phyloP scores from a whole-genome alignment of 2,113 vertebrate genomes.

The Catharus fuscescens region DNA sequence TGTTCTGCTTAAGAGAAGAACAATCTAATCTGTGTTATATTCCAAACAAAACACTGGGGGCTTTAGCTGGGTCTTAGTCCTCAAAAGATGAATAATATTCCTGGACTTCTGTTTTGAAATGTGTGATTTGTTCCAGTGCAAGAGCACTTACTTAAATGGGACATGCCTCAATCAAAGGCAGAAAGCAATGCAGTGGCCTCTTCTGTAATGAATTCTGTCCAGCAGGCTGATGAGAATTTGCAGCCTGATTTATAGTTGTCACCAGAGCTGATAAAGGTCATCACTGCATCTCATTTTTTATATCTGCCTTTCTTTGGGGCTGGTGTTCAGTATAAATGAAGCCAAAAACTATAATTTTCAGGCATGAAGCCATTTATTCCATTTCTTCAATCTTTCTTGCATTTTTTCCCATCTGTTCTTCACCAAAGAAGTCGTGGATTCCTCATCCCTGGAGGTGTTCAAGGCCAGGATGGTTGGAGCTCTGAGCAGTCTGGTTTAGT shows the following conservation, averaged over 20 bases:
- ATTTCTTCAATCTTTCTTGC: background rate
- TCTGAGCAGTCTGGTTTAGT: background rate
- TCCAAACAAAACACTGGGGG: slow-evolving; percentile 17
- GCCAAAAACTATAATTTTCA: slow-evolving; percentile 30
- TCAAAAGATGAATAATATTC: slow-evolving; percentile 11
- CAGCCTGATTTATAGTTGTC: slow-evolving; percentile 73
- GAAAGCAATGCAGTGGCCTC: slow-evolving; percentile 32
- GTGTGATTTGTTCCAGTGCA: background rate
- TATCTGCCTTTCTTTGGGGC: slow-evolving; percentile 5
- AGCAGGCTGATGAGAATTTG: slow-evolving; percentile 57
- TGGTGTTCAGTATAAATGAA: slow-evolving; percentile 14
- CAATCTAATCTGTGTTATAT: slow-evolving; percentile 34
- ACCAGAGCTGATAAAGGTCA: slow-evolving; percentile 74
- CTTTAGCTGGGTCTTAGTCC: background rate
- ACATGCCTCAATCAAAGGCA: slow-evolving; percentile 55
- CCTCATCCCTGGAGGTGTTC: background rate
- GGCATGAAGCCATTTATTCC: slow-evolving; percentile 20
- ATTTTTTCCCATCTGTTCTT: background rate
- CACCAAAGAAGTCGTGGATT: background rate
- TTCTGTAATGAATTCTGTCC: slow-evolving; percentile 71
- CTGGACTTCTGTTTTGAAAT: slow-evolving; percentile 20
- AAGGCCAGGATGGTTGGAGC: background rate
- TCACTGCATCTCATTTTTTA: slow-evolving; percentile 67
- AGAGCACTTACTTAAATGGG: slow-evolving; percentile 33
- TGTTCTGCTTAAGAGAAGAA: slow-evolving; percentile 48